Evolutionary conservation across 2,797 vertebrate genomes (phyloP).

Genomic region (Eupleurogrammus muticus): DNA sequence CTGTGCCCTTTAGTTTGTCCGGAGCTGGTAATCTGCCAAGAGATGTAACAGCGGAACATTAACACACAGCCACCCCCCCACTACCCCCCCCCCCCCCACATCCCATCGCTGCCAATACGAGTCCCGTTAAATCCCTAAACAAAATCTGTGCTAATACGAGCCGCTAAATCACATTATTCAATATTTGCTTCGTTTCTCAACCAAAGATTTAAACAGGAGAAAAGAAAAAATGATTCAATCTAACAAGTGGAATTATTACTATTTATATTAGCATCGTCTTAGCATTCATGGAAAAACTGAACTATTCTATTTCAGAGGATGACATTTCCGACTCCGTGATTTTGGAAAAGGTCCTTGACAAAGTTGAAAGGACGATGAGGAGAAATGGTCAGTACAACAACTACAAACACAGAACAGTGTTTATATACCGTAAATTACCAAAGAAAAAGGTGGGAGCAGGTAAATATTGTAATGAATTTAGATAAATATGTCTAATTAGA

Average conservation of each 20-base stretch:
- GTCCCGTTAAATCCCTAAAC: conserved; percentile 53
- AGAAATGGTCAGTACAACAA: no score
- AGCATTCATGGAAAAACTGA: background rate
- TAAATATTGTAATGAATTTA: no score
- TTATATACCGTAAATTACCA: no score
- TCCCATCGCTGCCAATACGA: conserved; percentile 58
- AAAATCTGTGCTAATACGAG: conserved; percentile 42
- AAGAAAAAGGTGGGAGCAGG: no score
- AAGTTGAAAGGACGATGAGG: no score
- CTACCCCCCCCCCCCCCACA: conserved; percentile 43
- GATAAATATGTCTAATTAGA: no score
- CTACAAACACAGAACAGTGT: no score
- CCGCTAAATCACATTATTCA: conserved; percentile 33
- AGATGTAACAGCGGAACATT: conserved; percentile 72
- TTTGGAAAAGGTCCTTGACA: no score
- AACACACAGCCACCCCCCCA: conserved; percentile 55
- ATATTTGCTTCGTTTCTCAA: conserved; percentile 11
- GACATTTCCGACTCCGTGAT: no score
- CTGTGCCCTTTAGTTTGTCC: conserved; percentile 88
- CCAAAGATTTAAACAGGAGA: background rate
- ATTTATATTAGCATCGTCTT: background rate
- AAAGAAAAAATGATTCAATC: background rate
- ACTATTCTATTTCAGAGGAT: background rate
- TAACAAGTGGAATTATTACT: background rate
- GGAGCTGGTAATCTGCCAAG: conserved; percentile 93